Evolutionary conservation across 2,888 invertebrate genomes (phyloP), one percentile per base, ranked within the genome.

Genomic region (Uropetala carovei): DNA sequence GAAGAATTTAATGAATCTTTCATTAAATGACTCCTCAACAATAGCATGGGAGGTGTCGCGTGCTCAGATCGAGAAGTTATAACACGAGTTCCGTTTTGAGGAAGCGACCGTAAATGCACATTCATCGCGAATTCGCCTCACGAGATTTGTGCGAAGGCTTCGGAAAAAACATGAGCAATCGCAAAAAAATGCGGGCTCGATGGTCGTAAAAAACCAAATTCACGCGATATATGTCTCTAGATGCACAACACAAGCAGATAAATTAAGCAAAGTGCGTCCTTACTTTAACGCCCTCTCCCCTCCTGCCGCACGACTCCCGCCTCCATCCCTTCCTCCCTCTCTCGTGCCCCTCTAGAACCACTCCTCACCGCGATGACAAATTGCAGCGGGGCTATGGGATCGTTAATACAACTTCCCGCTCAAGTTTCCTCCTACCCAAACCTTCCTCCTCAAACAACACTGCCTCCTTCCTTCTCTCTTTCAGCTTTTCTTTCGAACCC

Each of bases 251-350:
- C 22, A 22, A 27, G 22, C 75, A 75, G 13, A 75, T 75, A 27
- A 75, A 75, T 75, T 75, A 75, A 75, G 75, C 22, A 75, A 27
- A 75, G 75, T 75, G 75, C 75, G 75, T 75, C 75, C 27, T n/a
- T 27, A 75, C 75, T 75, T 75, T 75, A 75, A 27, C 75, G n/a
- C 75, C 27, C 22, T 0, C 75, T 75, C 27, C 7, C 75, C 75
- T 27, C 22, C 43, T 43, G 5, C 43, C 43, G 5, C 43, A 43
- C 43, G 43, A 5, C 3, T n/a, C n/a, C n/a, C n/a, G n/a, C n/a
- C n/a, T n/a, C n/a, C n/a, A n/a, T 75, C 22, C 7, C 75, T 75
- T 75, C 7, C 60, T 60, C 18, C 60, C 60, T 27, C n/a, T n/a
- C 22, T 75, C 75, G 1, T n/a, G 27, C 27, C 10, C 22, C n/a